A percentile compares a stretch with the other conserved stretches of the same genome.
Conservation (phyloP, 2,888 invertebrate genomes). For the Rhamnusium bicolor region DNA sequence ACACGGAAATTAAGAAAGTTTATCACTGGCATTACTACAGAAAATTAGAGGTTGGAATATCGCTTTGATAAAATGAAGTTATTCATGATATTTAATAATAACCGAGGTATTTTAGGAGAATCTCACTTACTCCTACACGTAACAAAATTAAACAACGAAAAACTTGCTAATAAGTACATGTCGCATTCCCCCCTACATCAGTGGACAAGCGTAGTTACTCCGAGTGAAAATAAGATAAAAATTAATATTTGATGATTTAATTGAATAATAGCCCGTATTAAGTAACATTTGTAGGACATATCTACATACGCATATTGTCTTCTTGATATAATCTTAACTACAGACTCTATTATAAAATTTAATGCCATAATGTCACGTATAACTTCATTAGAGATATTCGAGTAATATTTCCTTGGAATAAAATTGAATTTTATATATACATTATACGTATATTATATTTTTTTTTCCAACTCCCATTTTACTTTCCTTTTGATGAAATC, state of each 20-base stretch:
- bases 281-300: constrained; percentile 38
- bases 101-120: neutral
- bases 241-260: constrained; percentile 35
- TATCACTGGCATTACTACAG: neutral
- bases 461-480: no score
- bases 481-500: no score
- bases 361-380: constrained; percentile 36
- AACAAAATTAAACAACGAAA: neutral
- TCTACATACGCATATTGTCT: constrained; percentile 37
- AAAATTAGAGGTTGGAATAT: neutral
- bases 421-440: no score
- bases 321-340: constrained; percentile 38
- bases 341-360: constrained; percentile 16
- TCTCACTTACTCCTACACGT: neutral
- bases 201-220: neutral
- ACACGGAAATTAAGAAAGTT: no score
- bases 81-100: neutral
- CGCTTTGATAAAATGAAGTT: no score
- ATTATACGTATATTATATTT: no score
- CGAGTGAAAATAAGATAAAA: constrained; percentile 27
- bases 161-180: neutral
- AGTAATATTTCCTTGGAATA: neutral
- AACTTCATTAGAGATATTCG: constrained; percentile 37
- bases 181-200: neutral
- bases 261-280: constrained; percentile 44